These are phyloP conservation scores for Sapajus apella DNA, from an alignment of 2,113 vertebrate species.

Conservation along the genomic window DNA sequence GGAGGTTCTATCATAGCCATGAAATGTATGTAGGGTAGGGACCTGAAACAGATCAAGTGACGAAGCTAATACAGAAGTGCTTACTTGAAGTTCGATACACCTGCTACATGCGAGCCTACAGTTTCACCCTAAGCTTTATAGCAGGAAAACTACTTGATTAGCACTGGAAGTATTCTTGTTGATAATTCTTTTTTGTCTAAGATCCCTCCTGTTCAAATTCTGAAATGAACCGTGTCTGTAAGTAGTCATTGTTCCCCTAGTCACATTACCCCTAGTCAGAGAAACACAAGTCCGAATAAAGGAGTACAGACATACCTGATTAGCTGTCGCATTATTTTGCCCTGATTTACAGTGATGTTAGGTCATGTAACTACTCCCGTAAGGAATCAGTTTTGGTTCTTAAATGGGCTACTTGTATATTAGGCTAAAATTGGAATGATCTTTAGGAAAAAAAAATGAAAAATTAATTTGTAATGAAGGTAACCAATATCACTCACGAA, in stretches of 20 bases:
- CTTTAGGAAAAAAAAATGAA: neutral
- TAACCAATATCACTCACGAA: neutral
- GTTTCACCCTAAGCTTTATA: neutral
- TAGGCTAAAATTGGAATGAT: slow-evolving; percentile 1
- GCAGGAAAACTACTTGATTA: neutral
- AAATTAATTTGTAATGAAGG: neutral
- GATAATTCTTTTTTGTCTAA: neutral
- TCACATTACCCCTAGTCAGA: neutral
- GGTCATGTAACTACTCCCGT: neutral
- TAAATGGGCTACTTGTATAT: neutral
- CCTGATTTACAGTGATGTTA: neutral
- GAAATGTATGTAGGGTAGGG: neutral
- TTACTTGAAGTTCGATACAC: neutral
- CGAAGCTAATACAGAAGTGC: neutral
- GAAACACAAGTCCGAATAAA: neutral
- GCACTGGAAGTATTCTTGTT: neutral
- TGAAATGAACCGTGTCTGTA: neutral
- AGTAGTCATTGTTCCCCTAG: neutral
- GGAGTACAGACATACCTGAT: neutral
- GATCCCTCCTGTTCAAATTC: neutral
- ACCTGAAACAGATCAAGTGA: neutral
- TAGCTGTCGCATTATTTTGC: neutral
- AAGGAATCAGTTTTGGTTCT: neutral
- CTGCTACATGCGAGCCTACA: rapidly evolving
- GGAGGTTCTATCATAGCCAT: neutral